Percentiles rank a stretch among this genome's conserved stretches.
These are phyloP conservation scores for Morus bassanus DNA, from an alignment of 2,797 vertebrate genomes.

Conservation along the genomic window DNA sequence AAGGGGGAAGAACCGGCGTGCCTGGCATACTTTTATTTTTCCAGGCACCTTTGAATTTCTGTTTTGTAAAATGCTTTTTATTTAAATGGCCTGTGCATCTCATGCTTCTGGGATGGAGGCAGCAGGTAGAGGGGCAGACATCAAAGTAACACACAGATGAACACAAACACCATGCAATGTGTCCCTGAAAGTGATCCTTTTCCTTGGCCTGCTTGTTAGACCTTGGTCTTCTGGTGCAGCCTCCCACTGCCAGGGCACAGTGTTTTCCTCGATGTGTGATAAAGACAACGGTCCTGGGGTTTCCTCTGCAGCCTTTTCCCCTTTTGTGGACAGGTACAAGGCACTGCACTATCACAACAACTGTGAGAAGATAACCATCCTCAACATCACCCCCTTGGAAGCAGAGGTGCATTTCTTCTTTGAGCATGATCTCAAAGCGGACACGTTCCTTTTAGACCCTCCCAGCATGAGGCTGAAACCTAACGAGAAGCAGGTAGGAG, in stretches of 20 bases:
- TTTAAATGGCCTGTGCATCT: not conserved
- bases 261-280: rapidly evolving
- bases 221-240: not conserved
- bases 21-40: not conserved
- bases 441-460: slow-evolving; percentile 85
- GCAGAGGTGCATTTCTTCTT: slow-evolving; percentile 84
- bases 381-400: slow-evolving; percentile 80
- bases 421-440: slow-evolving; percentile 80
- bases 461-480: slow-evolving; percentile 81
- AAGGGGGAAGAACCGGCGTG: not conserved
- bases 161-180: not conserved
- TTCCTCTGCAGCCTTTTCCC: not conserved
- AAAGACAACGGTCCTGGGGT: not conserved
- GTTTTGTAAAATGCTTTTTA: not conserved
- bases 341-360: slow-evolving; percentile 81
- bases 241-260: not conserved
- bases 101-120: not conserved
- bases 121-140: not conserved
- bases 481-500: slow-evolving; percentile 75
- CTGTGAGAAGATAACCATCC: slow-evolving; percentile 80
- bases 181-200: not conserved
- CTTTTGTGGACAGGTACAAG: slow-evolving; percentile 81
- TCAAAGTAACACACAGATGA: not conserved
- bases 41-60: not conserved
- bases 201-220: not conserved